Evolutionary conservation across 2,888 invertebrate species (phyloP), one percentile per base, ranked within the genome.

Genomic region (Microctonus hyperodae): DNA sequence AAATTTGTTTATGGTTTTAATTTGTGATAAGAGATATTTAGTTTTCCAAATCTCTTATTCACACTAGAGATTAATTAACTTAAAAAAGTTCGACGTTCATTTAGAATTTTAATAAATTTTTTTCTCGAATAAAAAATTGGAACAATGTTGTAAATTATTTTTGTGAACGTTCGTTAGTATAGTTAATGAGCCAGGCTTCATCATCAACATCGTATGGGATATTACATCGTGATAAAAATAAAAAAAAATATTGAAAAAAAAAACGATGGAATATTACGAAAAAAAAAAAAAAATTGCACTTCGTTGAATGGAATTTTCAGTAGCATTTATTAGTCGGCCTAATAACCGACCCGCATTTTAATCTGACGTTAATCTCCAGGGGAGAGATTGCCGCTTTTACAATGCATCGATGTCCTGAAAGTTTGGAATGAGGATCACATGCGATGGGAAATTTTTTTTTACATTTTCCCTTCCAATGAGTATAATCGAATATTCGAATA

Each of bases 281-380:
- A 61, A 50, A 57, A 56, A 53, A 64, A 35, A 48, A 57, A 60
- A 56, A 61, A 33, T 62, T 60, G 64, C 59, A 66, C 44, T 44
- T 67, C 71, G 73, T 72, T 75, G 76, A 75, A 75, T 76, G 75
- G 77, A 78, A 76, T 78, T 60, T 60, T 78, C 75, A 76, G 73
- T 74, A 75, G 75, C 76, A 78, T 76, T 78, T 80, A 79, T 79
- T 80, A 79, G 78, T 76, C 76, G 72, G 74, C 74, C 75, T 80
- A 78, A 80, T 79, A 78, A 79, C 78, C 74, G 75, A 72, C 62
- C 76, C 74, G 74, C 77, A 76, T 79, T 80, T 78, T 77, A 80
- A 80, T 80, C 80, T 77, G 80, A 80, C 80, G 75, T 78, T 78
- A 80, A 80, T 80, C 80, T 78, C 76, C 72, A 68, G 70, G 72